Evolutionary conservation across 2,888 invertebrate genomes (phyloP).

Genomic region (Drosophila imparisetae): DNA sequence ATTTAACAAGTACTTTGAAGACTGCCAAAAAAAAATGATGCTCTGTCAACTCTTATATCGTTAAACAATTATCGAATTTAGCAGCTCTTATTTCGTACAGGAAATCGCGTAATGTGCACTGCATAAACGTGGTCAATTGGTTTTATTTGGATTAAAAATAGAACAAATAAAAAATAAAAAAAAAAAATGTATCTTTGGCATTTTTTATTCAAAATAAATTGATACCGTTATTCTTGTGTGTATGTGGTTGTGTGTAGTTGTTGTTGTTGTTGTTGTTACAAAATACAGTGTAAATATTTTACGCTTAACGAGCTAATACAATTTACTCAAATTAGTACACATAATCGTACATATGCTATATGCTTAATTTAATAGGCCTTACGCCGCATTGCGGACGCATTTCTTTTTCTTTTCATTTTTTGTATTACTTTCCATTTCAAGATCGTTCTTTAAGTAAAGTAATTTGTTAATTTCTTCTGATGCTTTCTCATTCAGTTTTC

Average conservation of each 20-base stretch:
- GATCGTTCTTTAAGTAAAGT: slow-evolving; percentile 38
- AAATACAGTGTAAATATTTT: slow-evolving; percentile 65
- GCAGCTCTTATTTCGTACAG: not conserved
- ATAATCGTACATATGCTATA: slow-evolving; percentile 51
- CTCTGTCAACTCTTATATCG: not conserved
- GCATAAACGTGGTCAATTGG: slow-evolving; percentile 9
- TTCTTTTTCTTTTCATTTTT: not conserved
- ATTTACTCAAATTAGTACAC: slow-evolving; percentile 64
- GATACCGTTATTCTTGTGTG: slow-evolving; percentile 64
- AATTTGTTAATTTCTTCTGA: slow-evolving; percentile 29
- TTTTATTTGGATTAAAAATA: not conserved
- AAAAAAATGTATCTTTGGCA: slow-evolving; percentile 70
- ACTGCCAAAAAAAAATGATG: not conserved
- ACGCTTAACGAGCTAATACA: slow-evolving; percentile 63
- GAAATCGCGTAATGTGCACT: not conserved
- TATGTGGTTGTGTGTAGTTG: slow-evolving; percentile 32
- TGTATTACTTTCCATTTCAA: slow-evolving; percentile 29
- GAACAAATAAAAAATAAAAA: slow-evolving; percentile 20
- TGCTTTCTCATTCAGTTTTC: slow-evolving; percentile 16
- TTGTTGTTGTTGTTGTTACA: slow-evolving; percentile 51
- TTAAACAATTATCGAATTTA: not conserved
- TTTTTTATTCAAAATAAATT: slow-evolving; percentile 81
- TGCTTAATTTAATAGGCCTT: slow-evolving; percentile 75
- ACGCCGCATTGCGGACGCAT: slow-evolving; percentile 57
- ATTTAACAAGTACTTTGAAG: not conserved